These are phyloP conservation scores for Nephrotoma appendiculata DNA, from an alignment of 2,888 invertebrate genomes.

Conservation along the genomic window DNA sequence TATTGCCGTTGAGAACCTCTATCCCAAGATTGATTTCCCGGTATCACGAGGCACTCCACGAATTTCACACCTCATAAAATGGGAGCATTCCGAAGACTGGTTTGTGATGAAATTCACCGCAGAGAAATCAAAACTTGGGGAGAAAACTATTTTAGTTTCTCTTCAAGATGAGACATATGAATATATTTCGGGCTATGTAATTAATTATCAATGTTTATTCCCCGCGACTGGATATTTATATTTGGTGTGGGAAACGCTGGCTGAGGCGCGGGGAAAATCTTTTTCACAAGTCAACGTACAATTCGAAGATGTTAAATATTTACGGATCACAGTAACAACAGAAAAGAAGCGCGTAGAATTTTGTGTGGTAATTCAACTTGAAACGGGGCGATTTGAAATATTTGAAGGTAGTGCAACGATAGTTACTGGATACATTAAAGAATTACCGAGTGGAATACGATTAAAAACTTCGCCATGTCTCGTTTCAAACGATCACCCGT, in stretches of 20 bases:
- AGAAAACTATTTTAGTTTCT: conserved; percentile 43
- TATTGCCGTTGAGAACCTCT: conserved; percentile 58
- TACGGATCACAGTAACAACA: conserved; percentile 67
- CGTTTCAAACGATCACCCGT: conserved; percentile 19
- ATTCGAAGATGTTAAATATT: conserved; percentile 72
- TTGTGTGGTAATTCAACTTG: conserved; percentile 42
- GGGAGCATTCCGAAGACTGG: conserved; percentile 43
- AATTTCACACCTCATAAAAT: conserved; percentile 54
- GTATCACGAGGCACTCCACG: conserved; percentile 66
- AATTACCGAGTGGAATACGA: conserved; percentile 29
- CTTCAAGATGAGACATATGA: conserved; percentile 50
- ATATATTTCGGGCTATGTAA: conserved; percentile 63
- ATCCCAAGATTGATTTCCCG: conserved; percentile 35
- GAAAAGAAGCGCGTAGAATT: conserved; percentile 39
- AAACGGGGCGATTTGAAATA: conserved; percentile 44
- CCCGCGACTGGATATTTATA: conserved; percentile 76
- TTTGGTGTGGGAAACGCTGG: conserved; percentile 64
- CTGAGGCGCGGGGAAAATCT: conserved; percentile 38
- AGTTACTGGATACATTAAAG: conserved; percentile 52
- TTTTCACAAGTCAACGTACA: conserved; percentile 18
- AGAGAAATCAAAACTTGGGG: conserved; percentile 51
- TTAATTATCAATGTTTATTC: conserved; percentile 51
- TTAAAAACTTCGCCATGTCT: conserved; percentile 13
- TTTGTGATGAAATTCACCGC: conserved; percentile 53
- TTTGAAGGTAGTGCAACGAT: conserved; percentile 54